Percentiles rank a stretch among this genome's conserved stretches.
phyloP scores from a whole-genome alignment of 2,113 vertebrate genomes.

The Nanorana parkeri region DNA sequence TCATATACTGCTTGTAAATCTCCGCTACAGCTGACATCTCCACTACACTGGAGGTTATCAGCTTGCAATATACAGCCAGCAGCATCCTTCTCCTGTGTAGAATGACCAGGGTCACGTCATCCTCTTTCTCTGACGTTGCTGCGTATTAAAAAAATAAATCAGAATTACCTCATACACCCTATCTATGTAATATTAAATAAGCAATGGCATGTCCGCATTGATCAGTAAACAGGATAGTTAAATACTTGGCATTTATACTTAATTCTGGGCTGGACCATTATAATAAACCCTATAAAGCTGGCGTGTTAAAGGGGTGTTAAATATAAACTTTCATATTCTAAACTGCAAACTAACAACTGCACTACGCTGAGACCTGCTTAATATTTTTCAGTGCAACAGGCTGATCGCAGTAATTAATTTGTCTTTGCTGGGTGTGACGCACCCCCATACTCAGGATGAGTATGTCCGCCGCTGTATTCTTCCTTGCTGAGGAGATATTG shows the following conservation, averaged over 20 bases:
- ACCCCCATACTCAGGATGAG: too few species aligned
- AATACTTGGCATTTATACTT: background rate
- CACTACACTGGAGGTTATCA: slow-evolving; percentile 82
- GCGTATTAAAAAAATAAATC: slow-evolving; percentile 6
- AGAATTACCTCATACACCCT: background rate
- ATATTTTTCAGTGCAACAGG: too few species aligned
- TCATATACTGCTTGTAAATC: slow-evolving; percentile 86
- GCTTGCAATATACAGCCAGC: slow-evolving; percentile 87
- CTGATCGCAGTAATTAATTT: too few species aligned
- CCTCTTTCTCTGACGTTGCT: slow-evolving; percentile 59
- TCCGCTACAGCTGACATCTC: slow-evolving; percentile 84
- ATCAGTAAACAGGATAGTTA: background rate
- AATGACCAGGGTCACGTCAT: slow-evolving; percentile 70
- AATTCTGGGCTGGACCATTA: background rate
- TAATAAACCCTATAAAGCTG: too few species aligned
- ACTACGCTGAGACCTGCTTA: too few species aligned
- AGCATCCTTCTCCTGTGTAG: slow-evolving; percentile 79
- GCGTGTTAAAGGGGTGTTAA: too few species aligned
- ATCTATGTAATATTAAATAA: background rate
- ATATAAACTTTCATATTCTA: too few species aligned
- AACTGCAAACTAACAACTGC: too few species aligned
- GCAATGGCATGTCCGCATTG: background rate
- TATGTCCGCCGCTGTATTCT: too few species aligned
- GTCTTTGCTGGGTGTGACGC: too few species aligned
- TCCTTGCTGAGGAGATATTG: too few species aligned